These are phyloP conservation scores for Cosmia trapezina DNA, from an alignment of 2,888 invertebrate species.

Conservation along the genomic window DNA sequence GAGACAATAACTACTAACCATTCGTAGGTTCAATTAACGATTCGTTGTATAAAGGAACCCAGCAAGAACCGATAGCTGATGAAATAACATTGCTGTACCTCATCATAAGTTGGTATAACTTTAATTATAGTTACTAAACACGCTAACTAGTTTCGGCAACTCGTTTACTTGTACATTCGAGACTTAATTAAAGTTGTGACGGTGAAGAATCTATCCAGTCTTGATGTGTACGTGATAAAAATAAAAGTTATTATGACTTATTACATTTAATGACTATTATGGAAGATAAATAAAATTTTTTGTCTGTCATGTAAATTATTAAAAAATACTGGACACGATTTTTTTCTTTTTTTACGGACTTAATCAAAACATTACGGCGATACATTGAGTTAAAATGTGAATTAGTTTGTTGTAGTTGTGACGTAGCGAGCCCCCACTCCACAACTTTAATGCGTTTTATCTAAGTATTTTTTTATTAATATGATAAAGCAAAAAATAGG, in stretches of 20 bases:
- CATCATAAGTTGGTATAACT: slow-evolving; percentile 78
- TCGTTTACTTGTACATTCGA: slow-evolving; percentile 80
- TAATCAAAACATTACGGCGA: too few relatives aligned
- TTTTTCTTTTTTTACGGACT: too few relatives aligned
- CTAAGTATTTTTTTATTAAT: too few relatives aligned
- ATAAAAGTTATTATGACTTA: slow-evolving; percentile 4
- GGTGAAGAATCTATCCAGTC: slow-evolving; percentile 64
- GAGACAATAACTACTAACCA: not conserved
- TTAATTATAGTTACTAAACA: slow-evolving; percentile 82
- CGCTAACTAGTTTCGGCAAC: slow-evolving; percentile 83
- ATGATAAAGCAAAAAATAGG: too few relatives aligned
- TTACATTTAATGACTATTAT: not conserved
- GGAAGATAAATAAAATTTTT: too few relatives aligned
- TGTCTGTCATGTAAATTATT: too few relatives aligned
- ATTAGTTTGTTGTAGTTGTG: too few relatives aligned
- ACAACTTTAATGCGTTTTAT: too few relatives aligned
- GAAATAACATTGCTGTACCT: slow-evolving; percentile 66
- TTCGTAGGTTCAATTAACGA: not conserved
- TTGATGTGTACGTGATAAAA: slow-evolving; percentile 45
- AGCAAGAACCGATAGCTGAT: slow-evolving; percentile 51
- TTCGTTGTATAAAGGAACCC: not conserved
- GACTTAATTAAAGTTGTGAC: slow-evolving; percentile 81
- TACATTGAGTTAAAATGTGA: too few relatives aligned
- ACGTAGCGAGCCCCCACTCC: too few relatives aligned
- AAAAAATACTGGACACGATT: too few relatives aligned